Evolutionary conservation across 2,113 vertebrate genomes (phyloP).

Genomic region (Axis porcinus): DNA sequence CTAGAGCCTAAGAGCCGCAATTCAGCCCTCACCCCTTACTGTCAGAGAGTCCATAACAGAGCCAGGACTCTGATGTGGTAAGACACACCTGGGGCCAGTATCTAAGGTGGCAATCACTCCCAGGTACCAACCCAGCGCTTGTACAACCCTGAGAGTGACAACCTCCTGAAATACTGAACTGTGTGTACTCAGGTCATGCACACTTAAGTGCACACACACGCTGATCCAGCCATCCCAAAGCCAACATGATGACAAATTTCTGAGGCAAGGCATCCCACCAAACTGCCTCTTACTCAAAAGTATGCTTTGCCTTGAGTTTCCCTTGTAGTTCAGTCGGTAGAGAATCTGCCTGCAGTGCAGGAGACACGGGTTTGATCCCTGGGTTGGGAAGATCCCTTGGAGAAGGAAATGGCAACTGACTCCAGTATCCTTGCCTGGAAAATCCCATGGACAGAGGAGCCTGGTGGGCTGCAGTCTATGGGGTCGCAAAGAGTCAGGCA

Average conservation of each 20-base stretch:
- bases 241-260: background rate
- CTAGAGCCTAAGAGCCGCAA: fast-evolving
- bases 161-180: background rate
- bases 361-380: background rate
- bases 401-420: background rate
- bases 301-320: background rate
- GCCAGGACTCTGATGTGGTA: background rate
- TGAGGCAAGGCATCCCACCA: background rate
- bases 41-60: background rate
- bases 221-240: background rate
- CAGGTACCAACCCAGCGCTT: background rate
- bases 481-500: background rate
- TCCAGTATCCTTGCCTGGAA: background rate
- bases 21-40: background rate
- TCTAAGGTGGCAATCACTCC: background rate
- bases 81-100: background rate
- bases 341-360: background rate
- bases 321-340: background rate
- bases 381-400: background rate
- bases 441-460: background rate
- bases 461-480: background rate
- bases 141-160: background rate
- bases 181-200: background rate
- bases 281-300: background rate
- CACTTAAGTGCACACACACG: background rate